These are phyloP conservation scores for Elgaria multicarinata DNA, from an alignment of 2,113 vertebrate genomes.

Conservation along the genomic window DNA sequence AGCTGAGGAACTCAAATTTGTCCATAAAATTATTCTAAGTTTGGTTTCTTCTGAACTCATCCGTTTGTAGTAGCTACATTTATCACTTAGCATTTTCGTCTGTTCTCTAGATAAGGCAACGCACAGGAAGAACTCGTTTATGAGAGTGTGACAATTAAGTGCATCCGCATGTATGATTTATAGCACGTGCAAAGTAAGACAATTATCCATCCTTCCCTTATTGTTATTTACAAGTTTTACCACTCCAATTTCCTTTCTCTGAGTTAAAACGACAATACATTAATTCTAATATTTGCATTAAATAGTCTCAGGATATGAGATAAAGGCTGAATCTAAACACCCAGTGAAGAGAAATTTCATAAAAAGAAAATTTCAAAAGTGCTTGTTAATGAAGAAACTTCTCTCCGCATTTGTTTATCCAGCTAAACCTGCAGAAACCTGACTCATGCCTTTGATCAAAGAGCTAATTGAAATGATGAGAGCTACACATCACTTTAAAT, in stretches of 20 bases:
- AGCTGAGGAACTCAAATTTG: not conserved
- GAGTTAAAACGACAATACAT: not conserved
- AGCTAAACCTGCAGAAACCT: not conserved
- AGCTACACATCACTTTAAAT: conserved; percentile 39
- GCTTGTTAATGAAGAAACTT: conserved; percentile 42
- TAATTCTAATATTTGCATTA: not conserved
- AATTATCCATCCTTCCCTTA: not conserved
- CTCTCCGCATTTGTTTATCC: conserved; percentile 49
- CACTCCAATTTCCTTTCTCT: not conserved
- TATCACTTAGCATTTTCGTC: not conserved
- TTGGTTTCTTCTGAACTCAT: not conserved
- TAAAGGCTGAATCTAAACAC: conserved; percentile 10
- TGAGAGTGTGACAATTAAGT: not conserved
- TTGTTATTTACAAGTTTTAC: conserved; percentile 39
- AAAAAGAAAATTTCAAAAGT: conserved; percentile 31
- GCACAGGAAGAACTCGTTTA: not conserved
- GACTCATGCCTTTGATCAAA: conserved; percentile 49
- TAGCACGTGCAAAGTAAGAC: not conserved
- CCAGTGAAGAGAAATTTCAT: not conserved
- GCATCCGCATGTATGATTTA: rapidly evolving
- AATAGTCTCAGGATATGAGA: not conserved
- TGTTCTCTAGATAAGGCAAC: not conserved
- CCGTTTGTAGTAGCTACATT: not conserved
- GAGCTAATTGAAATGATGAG: conserved; percentile 46
- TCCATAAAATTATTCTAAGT: not conserved